Evolutionary conservation across 2,888 invertebrate species (phyloP).

Genomic region (Acanthosoma haemorrhoidale): DNA sequence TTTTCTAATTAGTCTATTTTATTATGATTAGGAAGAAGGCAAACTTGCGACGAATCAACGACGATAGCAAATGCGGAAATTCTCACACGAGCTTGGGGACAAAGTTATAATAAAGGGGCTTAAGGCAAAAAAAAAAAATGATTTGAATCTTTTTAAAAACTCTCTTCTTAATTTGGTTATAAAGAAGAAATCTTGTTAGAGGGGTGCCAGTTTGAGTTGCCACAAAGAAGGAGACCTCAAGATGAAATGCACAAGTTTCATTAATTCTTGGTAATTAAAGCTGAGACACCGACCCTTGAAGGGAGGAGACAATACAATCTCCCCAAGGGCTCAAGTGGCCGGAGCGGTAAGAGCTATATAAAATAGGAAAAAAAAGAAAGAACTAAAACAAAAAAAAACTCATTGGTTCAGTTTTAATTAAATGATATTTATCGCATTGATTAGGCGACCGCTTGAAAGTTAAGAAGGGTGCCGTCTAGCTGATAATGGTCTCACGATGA

Average conservation of each 20-base stretch:
- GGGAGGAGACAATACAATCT: background rate
- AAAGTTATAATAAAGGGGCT: too few relatives aligned
- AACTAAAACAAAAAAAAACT: background rate
- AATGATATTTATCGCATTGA: slow-evolving; percentile 2
- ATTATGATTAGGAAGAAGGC: too few relatives aligned
- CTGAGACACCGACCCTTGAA: background rate
- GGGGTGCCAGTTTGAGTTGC: background rate
- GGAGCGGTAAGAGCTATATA: too few relatives aligned
- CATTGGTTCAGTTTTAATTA: background rate
- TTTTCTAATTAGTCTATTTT: too few relatives aligned
- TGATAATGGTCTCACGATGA: background rate
- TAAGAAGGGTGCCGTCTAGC: background rate
- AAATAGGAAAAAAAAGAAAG: background rate
- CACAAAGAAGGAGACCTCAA: slow-evolving; percentile 1
- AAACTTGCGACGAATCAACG: too few relatives aligned
- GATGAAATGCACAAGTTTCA: slow-evolving; percentile 2
- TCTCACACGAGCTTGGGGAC: background rate
- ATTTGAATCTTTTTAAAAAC: background rate
- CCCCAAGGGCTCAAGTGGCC: background rate
- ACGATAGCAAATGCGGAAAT: too few relatives aligned
- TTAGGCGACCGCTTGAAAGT: background rate
- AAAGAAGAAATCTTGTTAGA: background rate
- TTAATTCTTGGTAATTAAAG: slow-evolving; percentile 10
- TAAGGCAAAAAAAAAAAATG: background rate
- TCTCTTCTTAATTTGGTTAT: background rate